phyloP scores from a whole-genome alignment of 1,140 invertebrate species.

The Yoshiicerus persimilis region DNA sequence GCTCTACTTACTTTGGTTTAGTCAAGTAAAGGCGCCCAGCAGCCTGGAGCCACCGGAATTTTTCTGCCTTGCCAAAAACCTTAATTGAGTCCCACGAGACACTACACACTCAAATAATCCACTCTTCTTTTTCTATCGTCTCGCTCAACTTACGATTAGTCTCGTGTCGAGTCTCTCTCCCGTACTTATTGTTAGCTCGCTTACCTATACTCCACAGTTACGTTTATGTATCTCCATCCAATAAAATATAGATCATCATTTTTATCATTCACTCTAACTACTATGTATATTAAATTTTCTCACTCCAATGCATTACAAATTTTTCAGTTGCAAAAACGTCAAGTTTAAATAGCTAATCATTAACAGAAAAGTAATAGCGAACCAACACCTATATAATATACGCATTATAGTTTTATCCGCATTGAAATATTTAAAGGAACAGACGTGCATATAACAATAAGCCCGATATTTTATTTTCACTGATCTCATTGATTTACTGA shows the following conservation, averaged over 20 bases:
- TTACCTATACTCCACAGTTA: neutral
- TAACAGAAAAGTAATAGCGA: too few species aligned
- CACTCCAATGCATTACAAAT: too few species aligned
- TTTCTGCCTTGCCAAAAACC: conserved; percentile 47
- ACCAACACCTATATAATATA: too few species aligned
- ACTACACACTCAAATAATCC: neutral
- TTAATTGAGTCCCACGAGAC: conserved; percentile 45
- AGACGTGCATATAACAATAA: too few species aligned
- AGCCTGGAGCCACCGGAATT: conserved; percentile 47
- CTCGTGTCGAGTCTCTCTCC: neutral
- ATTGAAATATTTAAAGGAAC: too few species aligned
- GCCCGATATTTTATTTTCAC: too few species aligned
- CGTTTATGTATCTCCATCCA: too few species aligned
- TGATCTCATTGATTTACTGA: too few species aligned
- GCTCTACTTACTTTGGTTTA: neutral
- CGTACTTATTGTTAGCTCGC: neutral
- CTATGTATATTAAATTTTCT: too few species aligned
- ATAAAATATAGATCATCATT: neutral
- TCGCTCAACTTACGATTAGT: neutral
- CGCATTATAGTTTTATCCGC: too few species aligned
- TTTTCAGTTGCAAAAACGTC: too few species aligned
- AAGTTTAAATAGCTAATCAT: too few species aligned
- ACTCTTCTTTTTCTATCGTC: conserved; percentile 15
- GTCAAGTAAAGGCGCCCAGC: conserved; percentile 29
- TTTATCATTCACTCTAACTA: neutral